Evolutionary conservation across 2,888 invertebrate species (phyloP), one percentile per base, ranked within the genome.

Genomic region (Dicranocentrus wangi): DNA sequence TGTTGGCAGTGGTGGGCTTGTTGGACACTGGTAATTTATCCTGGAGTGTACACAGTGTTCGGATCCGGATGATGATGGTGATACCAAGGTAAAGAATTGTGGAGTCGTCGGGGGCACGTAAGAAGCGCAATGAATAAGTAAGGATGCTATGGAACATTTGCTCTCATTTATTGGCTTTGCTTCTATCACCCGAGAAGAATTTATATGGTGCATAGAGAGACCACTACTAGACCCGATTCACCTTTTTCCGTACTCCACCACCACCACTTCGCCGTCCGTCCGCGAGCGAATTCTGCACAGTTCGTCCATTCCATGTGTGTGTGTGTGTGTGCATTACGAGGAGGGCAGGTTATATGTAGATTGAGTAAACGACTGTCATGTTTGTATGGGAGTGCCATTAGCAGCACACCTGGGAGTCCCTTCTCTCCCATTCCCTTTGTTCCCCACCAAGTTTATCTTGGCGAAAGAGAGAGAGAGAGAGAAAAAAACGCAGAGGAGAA

Each of bases 281-380:
- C 13, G 7, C 39, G 39, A 39, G 39, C 8, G 13, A 8, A 13
- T 8, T 7, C 13, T 39, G 13, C 39, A 39, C 8, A 39, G 39
- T 39, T 13, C 39, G 13, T n/a, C n/a, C 39, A 39, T 39, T 39
- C 39, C 39, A 39, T 7, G 13, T 7, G 7, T 39, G 7, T 13
- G 8, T 8, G 39, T 13, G 7, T 39, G 7, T 39, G 39, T 39
- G 39, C 39, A 39, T n/a, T 5, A 39, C 7, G 39, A 39, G 13
- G 39, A 39, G 39, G 13, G 39, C 39, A 39, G 7, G 39, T 13
- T 39, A 61, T 28, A 61, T 61, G 32, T 28, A 51, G 66, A 66
- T 66, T 51, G 66, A 66, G n/a, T 66, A 47, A 63, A 63, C 43
- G 66, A 66, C 66, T 63, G 42, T 63, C 63, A 63, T 66, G 66